These are phyloP conservation scores for Lasioglossum malachurum DNA, from an alignment of 2,888 invertebrate genomes.

Conservation along the genomic window DNA sequence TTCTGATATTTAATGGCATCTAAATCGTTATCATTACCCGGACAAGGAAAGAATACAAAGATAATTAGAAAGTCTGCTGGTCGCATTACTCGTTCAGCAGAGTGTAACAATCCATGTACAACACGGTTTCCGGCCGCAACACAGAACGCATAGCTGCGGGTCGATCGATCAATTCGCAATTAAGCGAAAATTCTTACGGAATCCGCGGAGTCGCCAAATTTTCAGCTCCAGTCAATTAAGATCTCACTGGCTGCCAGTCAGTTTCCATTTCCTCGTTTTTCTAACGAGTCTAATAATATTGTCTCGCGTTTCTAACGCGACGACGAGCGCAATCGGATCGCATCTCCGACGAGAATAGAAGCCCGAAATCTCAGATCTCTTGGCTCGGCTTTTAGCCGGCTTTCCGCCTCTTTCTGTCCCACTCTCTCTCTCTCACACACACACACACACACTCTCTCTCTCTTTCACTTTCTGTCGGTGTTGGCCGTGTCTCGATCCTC, in stretches of 20 bases:
- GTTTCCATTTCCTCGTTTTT: conserved; percentile 40
- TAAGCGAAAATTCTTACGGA: not conserved
- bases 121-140: not conserved
- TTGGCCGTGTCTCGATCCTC: not conserved
- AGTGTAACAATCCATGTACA: too few relatives aligned
- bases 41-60: too few relatives aligned
- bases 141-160: not conserved
- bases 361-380: conserved; percentile 77
- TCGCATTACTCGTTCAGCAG: not conserved
- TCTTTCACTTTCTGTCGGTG: not conserved
- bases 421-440: conserved; percentile 1
- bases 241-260: not conserved
- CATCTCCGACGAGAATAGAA: conserved; percentile 79
- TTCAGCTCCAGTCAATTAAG: not conserved
- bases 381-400: conserved; percentile 73
- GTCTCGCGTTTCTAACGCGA: conserved; percentile 79
- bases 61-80: not conserved
- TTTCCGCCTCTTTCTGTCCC: conserved; percentile 35
- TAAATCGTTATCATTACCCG: too few relatives aligned
- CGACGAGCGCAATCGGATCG: conserved; percentile 79
- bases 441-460: not conserved
- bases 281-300: conserved; percentile 80
- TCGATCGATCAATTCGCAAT: conserved; percentile 3
- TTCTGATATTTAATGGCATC: too few relatives aligned
- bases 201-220: not conserved